Percentiles rank a stretch among this genome's conserved stretches.
These are phyloP conservation scores for Holotrichia oblita DNA, from an alignment of 1,140 invertebrate genomes.

Conservation along the genomic window DNA sequence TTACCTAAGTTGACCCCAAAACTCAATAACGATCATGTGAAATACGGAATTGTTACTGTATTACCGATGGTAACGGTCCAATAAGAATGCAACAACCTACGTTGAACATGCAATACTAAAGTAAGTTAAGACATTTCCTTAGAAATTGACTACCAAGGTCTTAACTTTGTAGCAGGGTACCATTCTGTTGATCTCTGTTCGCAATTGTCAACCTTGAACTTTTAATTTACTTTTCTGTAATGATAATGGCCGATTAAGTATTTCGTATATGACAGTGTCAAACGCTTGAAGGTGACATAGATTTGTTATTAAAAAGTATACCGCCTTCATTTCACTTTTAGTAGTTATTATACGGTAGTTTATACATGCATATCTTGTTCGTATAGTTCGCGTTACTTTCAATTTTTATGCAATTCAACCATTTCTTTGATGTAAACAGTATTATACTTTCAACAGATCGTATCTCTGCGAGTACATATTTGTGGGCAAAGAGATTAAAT, in stretches of 20 bases:
- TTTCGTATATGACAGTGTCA: not conserved
- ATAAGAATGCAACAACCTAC: conserved; percentile 5
- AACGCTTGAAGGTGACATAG: conserved; percentile 28
- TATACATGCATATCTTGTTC: not conserved
- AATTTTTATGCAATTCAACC: conserved; percentile 10
- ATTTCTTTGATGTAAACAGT: not conserved
- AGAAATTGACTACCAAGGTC: conserved; percentile 24
- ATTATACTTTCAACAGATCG: not conserved
- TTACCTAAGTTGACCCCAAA: conserved; percentile 22
- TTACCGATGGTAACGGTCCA: not conserved
- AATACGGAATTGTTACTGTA: not conserved
- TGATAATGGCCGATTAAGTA: conserved; percentile 35
- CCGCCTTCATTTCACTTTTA: conserved; percentile 31
- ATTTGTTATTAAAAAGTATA: conserved; percentile 17
- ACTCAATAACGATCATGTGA: not conserved
- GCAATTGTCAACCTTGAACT: conserved; percentile 2
- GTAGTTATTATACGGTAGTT: not conserved
- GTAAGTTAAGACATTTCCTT: conserved; percentile 23
- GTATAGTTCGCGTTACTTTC: conserved; percentile 3
- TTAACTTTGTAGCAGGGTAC: conserved; percentile 2
- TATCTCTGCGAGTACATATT: not conserved
- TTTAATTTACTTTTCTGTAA: conserved; percentile 35
- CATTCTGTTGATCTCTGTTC: not conserved
- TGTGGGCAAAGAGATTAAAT: not conserved
- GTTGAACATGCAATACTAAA: not conserved